phyloP scores from a whole-genome alignment of 2,888 invertebrate genomes.

The Philonicus albiceps region DNA sequence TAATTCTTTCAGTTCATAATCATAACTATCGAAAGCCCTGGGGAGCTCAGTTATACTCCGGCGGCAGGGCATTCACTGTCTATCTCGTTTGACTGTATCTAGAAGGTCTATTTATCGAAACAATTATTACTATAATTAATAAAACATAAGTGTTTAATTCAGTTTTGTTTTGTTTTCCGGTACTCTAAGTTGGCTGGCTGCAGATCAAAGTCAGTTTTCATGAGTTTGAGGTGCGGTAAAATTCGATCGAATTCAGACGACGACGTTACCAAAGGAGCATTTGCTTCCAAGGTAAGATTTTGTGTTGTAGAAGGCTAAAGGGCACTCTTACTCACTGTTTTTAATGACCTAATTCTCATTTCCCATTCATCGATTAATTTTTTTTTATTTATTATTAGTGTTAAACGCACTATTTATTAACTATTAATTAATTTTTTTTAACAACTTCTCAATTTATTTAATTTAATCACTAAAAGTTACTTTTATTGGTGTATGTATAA shows the following conservation, averaged over 20 bases:
- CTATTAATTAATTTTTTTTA: neutral
- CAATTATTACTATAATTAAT: neutral
- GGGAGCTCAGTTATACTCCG: neutral
- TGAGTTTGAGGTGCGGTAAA: conserved; percentile 55
- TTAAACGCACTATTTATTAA: neutral
- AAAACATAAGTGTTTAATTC: neutral
- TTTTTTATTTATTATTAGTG: neutral
- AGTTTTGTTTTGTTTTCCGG: conserved; percentile 1
- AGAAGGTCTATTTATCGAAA: neutral
- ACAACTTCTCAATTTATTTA: neutral
- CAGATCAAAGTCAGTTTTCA: conserved; percentile 56
- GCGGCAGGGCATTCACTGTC: neutral
- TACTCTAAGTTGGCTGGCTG: conserved; percentile 52
- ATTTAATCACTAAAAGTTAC: neutral
- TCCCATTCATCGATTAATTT: neutral
- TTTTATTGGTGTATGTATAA: neutral
- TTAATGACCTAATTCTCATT: neutral
- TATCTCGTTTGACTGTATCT: neutral
- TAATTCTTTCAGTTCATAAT: neutral
- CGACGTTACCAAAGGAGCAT: neutral
- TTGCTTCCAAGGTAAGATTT: conserved; percentile 20
- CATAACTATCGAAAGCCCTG: neutral
- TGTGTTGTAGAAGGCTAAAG: neutral
- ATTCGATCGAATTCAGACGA: conserved; percentile 52
- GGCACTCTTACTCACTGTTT: neutral